Percentiles rank a stretch among this genome's conserved stretches.
These are phyloP conservation scores for Labrus mixtus DNA, from an alignment of 2,113 vertebrate species.

Conservation along the genomic window DNA sequence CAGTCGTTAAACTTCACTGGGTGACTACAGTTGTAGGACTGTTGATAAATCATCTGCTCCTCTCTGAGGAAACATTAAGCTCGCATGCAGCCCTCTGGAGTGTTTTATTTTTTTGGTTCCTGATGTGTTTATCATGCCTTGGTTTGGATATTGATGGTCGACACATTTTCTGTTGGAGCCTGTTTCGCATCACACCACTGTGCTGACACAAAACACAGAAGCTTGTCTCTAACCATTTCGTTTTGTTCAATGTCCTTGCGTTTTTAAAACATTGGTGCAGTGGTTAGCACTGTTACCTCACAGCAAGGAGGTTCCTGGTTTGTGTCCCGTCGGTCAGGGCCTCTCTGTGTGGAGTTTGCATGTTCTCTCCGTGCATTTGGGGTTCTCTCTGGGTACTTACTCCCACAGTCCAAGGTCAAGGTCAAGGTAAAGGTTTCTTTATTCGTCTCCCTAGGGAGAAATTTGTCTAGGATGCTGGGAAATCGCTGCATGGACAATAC, in stretches of 20 bases:
- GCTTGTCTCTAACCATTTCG: constrained; percentile 9
- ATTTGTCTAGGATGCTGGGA: too few species aligned
- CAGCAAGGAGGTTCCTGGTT: too few species aligned
- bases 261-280: too few species aligned
- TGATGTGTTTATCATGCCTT: not conserved
- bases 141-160: constrained; percentile 10
- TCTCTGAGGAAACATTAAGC: constrained; percentile 22
- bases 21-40: constrained; percentile 18
- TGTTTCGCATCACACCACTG: not conserved
- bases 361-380: too few species aligned
- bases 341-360: too few species aligned
- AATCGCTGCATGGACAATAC: too few species aligned
- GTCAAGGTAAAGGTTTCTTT: too few species aligned
- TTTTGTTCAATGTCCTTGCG: not conserved
- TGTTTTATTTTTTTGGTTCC: not conserved
- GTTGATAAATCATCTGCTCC: not conserved
- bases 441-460: too few species aligned
- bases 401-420: too few species aligned
- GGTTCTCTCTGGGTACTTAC: too few species aligned
- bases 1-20: constrained; percentile 16
- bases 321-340: too few species aligned
- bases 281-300: too few species aligned
- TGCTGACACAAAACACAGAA: constrained; percentile 1
- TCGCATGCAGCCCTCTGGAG: not conserved
- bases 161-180: constrained; percentile 12